Evolutionary conservation across 2,888 invertebrate genomes (phyloP).

Genomic region (Mythimna vitellina): DNA sequence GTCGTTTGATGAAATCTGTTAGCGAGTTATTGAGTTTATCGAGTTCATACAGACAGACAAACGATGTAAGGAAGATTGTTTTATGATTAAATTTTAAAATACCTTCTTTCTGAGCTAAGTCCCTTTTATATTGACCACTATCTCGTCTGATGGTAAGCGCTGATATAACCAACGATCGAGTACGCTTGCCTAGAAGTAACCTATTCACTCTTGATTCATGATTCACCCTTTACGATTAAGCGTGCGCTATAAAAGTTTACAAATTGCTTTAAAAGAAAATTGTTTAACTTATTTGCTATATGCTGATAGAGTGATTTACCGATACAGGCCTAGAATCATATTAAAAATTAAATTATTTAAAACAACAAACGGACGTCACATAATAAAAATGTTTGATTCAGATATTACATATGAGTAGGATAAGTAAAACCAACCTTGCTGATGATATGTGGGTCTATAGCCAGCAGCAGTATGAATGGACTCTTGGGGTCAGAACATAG

Average conservation of each 20-base stretch:
- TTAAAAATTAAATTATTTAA: slow-evolving; percentile 11
- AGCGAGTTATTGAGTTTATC: too few species aligned
- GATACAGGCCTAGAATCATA: slow-evolving; percentile 3
- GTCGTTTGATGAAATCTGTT: too few species aligned
- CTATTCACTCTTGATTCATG: too few species aligned
- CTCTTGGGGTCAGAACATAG: slow-evolving; percentile 98
- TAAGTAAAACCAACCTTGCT: slow-evolving; percentile 92
- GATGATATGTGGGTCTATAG: slow-evolving; percentile 99
- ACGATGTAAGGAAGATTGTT: too few species aligned
- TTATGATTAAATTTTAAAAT: too few species aligned
- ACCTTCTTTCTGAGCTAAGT: too few species aligned
- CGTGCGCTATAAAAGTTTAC: not conserved
- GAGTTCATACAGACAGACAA: too few species aligned
- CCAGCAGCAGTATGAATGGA: slow-evolving; percentile 98
- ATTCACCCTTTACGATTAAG: too few species aligned
- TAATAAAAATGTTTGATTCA: not conserved
- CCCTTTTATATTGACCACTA: too few species aligned
- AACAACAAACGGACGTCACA: slow-evolving; percentile 16
- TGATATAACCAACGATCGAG: too few species aligned
- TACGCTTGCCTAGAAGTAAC: too few species aligned
- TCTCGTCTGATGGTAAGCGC: too few species aligned
- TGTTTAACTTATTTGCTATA: not conserved
- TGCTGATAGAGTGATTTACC: slow-evolving; percentile 6
- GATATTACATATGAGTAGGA: not conserved
- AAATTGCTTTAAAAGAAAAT: not conserved